Conservation (phyloP, 2,797 vertebrate species). For the Notolepis coatsorum region DNA sequence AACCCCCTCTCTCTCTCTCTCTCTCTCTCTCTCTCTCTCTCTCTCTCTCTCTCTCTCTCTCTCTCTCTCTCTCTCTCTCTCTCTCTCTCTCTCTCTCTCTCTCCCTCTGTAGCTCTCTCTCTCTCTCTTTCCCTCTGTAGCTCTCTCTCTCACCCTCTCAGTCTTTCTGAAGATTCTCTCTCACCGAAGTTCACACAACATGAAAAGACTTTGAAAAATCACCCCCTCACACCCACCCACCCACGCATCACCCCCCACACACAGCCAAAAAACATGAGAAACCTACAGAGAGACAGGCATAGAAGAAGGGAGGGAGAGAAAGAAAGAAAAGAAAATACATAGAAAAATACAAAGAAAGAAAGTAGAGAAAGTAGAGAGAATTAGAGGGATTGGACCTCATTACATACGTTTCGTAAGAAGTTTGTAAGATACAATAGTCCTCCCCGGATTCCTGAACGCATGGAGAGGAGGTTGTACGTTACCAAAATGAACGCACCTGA, state of each 20-base stretch:
- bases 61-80: neutral
- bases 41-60: no score
- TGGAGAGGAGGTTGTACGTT: no score
- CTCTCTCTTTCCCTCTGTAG: neutral
- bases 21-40: no score
- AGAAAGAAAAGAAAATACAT: no score
- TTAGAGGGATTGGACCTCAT: no score
- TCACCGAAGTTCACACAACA: conserved; percentile 30
- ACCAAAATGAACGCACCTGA: no score
- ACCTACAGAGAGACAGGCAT: conserved; percentile 6
- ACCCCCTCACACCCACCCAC: neutral
- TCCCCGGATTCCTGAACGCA: no score
- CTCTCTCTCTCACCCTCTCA: conserved; percentile 2
- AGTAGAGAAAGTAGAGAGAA: no score
- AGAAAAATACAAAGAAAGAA: no score
- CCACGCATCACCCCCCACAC: neutral
- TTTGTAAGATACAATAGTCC: no score
- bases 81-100: neutral
- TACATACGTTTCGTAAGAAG: no score
- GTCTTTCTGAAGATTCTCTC: conserved; percentile 24
- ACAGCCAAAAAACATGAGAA: conserved; percentile 2
- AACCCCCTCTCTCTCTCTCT: neutral
- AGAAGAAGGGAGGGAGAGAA: neutral
- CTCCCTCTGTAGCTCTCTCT: neutral
- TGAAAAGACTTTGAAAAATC: conserved; percentile 14